These are phyloP conservation scores for Dione vanillae DNA, from an alignment of 2,888 invertebrate genomes.

Conservation along the genomic window DNA sequence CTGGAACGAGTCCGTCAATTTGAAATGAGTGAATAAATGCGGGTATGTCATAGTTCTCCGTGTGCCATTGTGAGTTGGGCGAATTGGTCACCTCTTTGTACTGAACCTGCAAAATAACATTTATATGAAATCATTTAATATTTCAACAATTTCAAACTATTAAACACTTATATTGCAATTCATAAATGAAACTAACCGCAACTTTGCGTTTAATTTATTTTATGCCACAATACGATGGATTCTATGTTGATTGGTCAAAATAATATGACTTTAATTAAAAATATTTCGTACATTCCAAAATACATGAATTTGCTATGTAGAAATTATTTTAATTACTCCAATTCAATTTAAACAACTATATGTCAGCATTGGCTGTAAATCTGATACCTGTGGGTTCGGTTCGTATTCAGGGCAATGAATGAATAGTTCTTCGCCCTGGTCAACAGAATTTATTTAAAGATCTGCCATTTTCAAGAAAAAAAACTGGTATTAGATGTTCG, in stretches of 20 bases:
- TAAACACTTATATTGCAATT: conserved; percentile 3
- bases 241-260: neutral
- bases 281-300: neutral
- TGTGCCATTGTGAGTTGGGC: conserved; percentile 87
- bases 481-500: no score
- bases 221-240: neutral
- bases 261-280: conserved; percentile 20
- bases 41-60: conserved; percentile 91
- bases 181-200: conserved; percentile 21
- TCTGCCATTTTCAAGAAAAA: no score
- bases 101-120: conserved; percentile 63
- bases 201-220: conserved; percentile 9
- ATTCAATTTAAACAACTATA: neutral
- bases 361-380: no score
- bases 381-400: no score
- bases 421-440: no score
- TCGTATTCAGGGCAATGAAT: no score
- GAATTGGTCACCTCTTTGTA: conserved; percentile 70
- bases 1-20: conserved; percentile 89
- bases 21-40: conserved; percentile 90
- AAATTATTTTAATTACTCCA: neutral
- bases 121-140: neutral
- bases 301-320: neutral
- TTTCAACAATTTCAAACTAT: conserved; percentile 1
- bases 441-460: no score